Percentiles rank a stretch among this genome's conserved stretches.
Conservation (phyloP, 2,888 invertebrate species). For the Dynastes hyllus region DNA sequence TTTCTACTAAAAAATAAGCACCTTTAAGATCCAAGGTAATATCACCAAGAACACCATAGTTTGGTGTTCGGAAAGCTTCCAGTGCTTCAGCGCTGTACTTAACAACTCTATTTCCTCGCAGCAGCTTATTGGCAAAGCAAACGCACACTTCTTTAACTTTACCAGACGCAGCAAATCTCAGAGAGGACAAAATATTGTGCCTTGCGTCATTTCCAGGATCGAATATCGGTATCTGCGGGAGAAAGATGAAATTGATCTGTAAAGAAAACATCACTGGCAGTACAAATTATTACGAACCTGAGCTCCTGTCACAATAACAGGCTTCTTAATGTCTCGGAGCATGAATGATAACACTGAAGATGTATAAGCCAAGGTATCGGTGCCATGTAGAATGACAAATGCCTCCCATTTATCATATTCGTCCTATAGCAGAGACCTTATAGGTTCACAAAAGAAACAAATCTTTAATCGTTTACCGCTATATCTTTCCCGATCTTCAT, state of each 20-base stretch:
- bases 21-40: neutral
- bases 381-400: conserved; percentile 96
- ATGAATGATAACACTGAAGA: conserved; percentile 97
- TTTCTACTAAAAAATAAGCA: neutral
- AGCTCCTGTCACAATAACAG: conserved; percentile 94
- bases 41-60: conserved; percentile 82
- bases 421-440: too few relatives aligned
- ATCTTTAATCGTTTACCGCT: conserved; percentile 74
- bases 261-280: too few relatives aligned
- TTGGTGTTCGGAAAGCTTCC: conserved; percentile 91
- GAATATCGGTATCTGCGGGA: conserved; percentile 89
- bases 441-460: too few relatives aligned
- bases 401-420: conserved; percentile 86
- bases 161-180: conserved; percentile 91
- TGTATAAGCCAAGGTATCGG: conserved; percentile 96
- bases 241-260: neutral
- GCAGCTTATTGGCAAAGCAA: conserved; percentile 90
- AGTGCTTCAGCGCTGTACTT: conserved; percentile 84
- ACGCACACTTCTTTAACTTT: conserved; percentile 95
- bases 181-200: conserved; percentile 92
- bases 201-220: conserved; percentile 95
- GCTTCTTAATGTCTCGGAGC: conserved; percentile 95
- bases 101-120: conserved; percentile 91
- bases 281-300: conserved; percentile 73
- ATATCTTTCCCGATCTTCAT: conserved; percentile 90